phyloP scores from a whole-genome alignment of 2,113 vertebrate species.

The Scomber scombrus region DNA sequence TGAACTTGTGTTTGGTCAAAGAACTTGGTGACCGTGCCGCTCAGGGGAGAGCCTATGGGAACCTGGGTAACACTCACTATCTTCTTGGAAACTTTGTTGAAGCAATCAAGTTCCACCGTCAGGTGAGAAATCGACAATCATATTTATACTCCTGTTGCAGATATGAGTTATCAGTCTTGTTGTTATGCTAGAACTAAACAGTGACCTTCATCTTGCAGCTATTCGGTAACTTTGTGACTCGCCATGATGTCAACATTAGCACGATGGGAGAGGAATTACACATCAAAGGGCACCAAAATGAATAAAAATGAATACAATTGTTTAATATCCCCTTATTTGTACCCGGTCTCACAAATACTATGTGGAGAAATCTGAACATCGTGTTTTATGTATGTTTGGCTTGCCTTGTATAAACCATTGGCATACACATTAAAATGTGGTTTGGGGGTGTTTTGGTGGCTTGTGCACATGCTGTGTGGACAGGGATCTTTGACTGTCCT shows the following conservation, averaged over 20 bases:
- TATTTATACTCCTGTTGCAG: background rate
- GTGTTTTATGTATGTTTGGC: background rate
- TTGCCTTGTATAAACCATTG: background rate
- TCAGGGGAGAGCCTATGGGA: conserved; percentile 94
- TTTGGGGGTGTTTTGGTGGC: background rate
- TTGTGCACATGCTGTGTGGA: background rate
- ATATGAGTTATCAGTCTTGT: background rate
- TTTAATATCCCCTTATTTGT: background rate
- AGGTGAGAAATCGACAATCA: conserved; percentile 84
- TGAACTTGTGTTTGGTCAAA: conserved; percentile 95
- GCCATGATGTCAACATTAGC: background rate
- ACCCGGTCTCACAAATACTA: background rate
- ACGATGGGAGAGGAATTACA: background rate
- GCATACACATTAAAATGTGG: background rate
- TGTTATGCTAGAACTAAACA: background rate
- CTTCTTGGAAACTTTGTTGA: conserved; percentile 94
- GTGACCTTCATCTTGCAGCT: background rate
- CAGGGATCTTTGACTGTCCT: background rate
- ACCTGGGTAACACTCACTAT: conserved; percentile 98
- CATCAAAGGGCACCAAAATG: background rate
- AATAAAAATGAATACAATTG: background rate
- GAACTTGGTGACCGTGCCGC: conserved; percentile 95
- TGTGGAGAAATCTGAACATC: background rate
- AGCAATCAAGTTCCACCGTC: conserved; percentile 94
- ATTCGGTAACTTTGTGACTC: background rate